phyloP scores from a whole-genome alignment of 2,888 invertebrate genomes.

The Xestia c-nigrum region DNA sequence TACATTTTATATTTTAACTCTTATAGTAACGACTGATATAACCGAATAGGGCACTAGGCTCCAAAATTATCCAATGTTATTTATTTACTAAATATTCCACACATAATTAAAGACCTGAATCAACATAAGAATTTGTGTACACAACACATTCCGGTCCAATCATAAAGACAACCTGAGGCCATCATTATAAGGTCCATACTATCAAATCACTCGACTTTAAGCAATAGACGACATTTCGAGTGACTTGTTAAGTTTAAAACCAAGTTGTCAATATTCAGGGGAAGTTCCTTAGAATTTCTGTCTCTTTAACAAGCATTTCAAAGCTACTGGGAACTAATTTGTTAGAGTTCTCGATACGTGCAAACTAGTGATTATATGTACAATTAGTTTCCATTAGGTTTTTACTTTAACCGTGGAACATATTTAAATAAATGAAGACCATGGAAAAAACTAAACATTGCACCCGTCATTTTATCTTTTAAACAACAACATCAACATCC shows the following conservation, averaged over 20 bases:
- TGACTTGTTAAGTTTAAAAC: not conserved
- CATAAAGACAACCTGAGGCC: conserved; percentile 53
- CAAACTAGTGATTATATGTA: not conserved
- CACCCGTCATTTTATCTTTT: not conserved
- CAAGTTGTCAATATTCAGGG: not conserved
- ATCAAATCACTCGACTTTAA: conserved; percentile 17
- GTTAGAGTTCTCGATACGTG: not conserved
- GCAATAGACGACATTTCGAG: not conserved
- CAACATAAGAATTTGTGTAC: conserved; percentile 50
- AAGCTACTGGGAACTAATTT: not conserved
- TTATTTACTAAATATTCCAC: conserved; percentile 16
- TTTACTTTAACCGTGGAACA: not conserved
- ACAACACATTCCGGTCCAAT: conserved; percentile 42
- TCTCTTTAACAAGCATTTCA: not conserved
- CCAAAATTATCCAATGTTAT: not conserved
- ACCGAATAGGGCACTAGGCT: not conserved
- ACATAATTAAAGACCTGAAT: conserved; percentile 42
- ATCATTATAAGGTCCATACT: conserved; percentile 32
- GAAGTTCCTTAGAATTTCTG: not conserved
- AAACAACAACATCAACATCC: no score
- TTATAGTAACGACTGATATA: not conserved
- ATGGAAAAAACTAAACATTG: not conserved
- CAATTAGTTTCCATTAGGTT: not conserved
- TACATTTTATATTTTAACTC: not conserved
- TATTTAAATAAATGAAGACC: not conserved